Evolutionary conservation across 2,797 vertebrate genomes (phyloP), one percentile per base, ranked within the genome.

Genomic region (Spinus pinus): DNA sequence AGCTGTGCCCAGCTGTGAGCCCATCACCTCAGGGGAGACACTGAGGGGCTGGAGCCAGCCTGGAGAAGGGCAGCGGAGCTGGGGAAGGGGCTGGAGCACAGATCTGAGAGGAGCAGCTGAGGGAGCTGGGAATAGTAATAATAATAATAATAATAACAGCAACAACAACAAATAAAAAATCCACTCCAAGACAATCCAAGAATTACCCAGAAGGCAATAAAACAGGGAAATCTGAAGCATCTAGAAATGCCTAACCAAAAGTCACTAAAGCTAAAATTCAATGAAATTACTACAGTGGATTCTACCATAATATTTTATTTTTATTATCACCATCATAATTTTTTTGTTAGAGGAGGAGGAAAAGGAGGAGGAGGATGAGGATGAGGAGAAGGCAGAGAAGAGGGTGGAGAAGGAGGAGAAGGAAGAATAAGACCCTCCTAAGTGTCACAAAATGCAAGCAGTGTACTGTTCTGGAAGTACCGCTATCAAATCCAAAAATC

Each of bases 11-110:
- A 57, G 51, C 5, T 65, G 20, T 14, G 66, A 31, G 20, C 15
- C 19, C n/a, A 14, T 44, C 44, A 12, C 20, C n/a, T 28, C n/a
- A 24, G 41, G 50, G 24, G 42, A 31, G 33, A 24, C 8, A 17
- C 4, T n/a, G n/a, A 44, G 9, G 11, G 4, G n/a, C 24, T 49
- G 58, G 5, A 23, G 39, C 24, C 24, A 37, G 24, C 11, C 56
- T 2, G 11, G 56, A 47, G 67, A 54, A 37, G 50, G 13, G 19
- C 42, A 65, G 6, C 0, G 0, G 47, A 23, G 33, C 23, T 28
- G 41, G 41, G 49, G 15, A 62, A 54, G 57, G 28, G 67, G 16
- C 33, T 54, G 58, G 35, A 65, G 70, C 42, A 57, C 31, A 35
- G 14, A 6, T 6, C 41, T 47, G 8, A 23, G 24, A 73, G 20